phyloP scores from a whole-genome alignment of 2,113 vertebrate genomes.

The Scartelaos histophorus region DNA sequence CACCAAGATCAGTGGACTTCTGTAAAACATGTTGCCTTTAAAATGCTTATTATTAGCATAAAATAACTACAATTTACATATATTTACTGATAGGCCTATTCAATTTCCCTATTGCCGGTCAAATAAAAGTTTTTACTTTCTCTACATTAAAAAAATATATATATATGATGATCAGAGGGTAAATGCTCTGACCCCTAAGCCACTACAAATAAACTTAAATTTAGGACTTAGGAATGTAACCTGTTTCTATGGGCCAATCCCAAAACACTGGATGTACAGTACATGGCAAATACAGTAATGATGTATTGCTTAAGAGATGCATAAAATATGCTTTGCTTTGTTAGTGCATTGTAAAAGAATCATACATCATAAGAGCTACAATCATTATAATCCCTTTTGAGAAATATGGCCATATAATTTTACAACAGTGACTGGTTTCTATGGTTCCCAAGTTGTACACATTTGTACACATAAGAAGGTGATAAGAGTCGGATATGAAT shows the following conservation, averaged over 20 bases:
- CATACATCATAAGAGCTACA: background rate
- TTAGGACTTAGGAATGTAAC: background rate
- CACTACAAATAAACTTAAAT: background rate
- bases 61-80: background rate
- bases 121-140: too few species aligned
- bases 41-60: background rate
- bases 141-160: background rate
- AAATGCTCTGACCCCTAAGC: too few species aligned
- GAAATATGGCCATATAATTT: constrained; percentile 9
- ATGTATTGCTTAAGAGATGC: background rate
- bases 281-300: background rate
- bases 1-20: background rate
- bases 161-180: background rate
- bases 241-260: background rate
- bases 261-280: background rate
- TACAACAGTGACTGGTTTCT: background rate
- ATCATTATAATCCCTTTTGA: background rate
- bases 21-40: background rate
- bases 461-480: constrained; percentile 16
- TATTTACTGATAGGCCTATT: background rate
- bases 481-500: constrained; percentile 25
- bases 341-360: background rate
- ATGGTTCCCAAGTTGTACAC: constrained; percentile 16
- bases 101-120: background rate
- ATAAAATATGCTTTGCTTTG: background rate